phyloP scores from a whole-genome alignment of 2,888 invertebrate genomes.

The Dione vanillae region DNA sequence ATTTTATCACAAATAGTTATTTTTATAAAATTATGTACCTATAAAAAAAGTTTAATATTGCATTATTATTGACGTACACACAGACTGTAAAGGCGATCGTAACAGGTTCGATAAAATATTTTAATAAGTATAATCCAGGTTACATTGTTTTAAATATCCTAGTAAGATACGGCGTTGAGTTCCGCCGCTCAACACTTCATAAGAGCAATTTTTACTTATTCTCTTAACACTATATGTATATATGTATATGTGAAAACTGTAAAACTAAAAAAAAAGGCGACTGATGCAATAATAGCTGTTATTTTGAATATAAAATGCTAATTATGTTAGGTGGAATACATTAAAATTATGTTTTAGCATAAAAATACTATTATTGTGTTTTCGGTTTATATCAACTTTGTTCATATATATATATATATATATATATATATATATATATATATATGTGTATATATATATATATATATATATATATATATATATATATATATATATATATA shows the following conservation, averaged over 20 bases:
- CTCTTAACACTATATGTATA: too few species aligned
- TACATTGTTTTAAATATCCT: not conserved
- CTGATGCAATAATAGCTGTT: conserved; percentile 11
- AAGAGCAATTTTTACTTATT: too few species aligned
- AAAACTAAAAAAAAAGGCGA: not conserved
- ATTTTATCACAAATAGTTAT: too few species aligned
- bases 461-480: too few species aligned
- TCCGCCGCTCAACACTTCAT: not conserved
- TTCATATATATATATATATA: not conserved
- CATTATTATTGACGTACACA: too few species aligned
- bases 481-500: too few species aligned
- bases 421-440: not conserved
- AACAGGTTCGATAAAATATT: not conserved
- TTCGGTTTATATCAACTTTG: not conserved
- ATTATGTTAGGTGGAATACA: not conserved
- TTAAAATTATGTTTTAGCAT: conserved; percentile 22
- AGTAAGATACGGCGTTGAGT: not conserved
- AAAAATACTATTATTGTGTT: conserved; percentile 23
- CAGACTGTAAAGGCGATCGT: not conserved
- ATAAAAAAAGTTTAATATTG: too few species aligned
- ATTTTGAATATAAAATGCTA: conserved; percentile 8
- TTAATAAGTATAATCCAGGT: too few species aligned
- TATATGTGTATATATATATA: not conserved
- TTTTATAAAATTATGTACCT: too few species aligned
- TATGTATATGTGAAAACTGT: too few species aligned